Percentiles rank a stretch among this genome's conserved stretches.
These are phyloP conservation scores for Zaprionus tsacasi DNA, from an alignment of 1,140 invertebrate species.

Conservation along the genomic window DNA sequence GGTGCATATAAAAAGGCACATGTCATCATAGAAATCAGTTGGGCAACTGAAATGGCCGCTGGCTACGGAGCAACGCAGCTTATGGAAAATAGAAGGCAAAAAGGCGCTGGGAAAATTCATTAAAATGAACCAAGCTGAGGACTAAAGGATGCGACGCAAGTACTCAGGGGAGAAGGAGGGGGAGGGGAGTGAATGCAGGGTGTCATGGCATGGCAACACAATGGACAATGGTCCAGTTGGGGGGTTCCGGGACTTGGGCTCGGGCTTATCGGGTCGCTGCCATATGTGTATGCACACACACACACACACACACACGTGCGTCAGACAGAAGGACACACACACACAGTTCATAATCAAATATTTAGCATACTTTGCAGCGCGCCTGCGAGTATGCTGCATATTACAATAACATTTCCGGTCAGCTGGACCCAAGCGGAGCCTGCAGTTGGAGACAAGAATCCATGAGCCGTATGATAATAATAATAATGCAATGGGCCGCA, in stretches of 20 bases:
- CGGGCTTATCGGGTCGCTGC: constrained; percentile 64
- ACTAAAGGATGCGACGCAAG: background rate
- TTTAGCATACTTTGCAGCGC: constrained; percentile 78
- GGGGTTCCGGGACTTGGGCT: constrained; percentile 35
- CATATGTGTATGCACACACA: constrained; percentile 63
- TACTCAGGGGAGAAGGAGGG: background rate
- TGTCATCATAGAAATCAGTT: constrained; percentile 80
- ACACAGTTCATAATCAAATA: constrained; percentile 74
- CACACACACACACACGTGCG: constrained; percentile 22
- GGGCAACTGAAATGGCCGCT: constrained; percentile 44
- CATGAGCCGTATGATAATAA: constrained; percentile 49
- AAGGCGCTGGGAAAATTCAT: constrained; percentile 72
- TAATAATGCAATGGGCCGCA: constrained; percentile 66
- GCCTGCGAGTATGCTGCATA: constrained; percentile 53
- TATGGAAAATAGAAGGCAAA: constrained; percentile 56
- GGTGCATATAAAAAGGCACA: constrained; percentile 72
- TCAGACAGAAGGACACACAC: constrained; percentile 14
- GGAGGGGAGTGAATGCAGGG: background rate
- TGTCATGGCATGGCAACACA: constrained; percentile 55
- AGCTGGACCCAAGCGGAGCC: constrained; percentile 56
- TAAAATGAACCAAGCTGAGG: constrained; percentile 66
- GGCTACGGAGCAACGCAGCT: constrained; percentile 62
- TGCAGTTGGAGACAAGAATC: constrained; percentile 10
- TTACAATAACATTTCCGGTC: constrained; percentile 83
- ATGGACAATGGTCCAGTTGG: constrained; percentile 71